phyloP scores from a whole-genome alignment of 30 jellyfish, hydroid and myxozoan genomes.

The Morbakka virulenta region DNA sequence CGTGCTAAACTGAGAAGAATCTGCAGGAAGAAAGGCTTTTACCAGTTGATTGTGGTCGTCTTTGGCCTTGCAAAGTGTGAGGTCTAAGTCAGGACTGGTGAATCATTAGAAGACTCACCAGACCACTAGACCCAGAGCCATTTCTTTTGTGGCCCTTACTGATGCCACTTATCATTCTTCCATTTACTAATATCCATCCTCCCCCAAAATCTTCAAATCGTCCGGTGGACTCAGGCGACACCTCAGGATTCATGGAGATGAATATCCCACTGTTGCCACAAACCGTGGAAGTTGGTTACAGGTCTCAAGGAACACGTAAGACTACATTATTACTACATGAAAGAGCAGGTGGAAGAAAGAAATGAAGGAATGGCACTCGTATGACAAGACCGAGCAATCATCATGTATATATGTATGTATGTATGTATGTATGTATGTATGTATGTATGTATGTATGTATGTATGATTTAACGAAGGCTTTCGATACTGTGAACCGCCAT shows the following conservation, averaged over 20 bases:
- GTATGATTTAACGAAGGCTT: no score
- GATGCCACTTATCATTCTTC: neutral
- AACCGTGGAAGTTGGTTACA: no score
- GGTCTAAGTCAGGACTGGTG: neutral
- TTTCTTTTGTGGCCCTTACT: no score
- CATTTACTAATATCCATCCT: neutral
- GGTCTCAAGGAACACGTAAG: no score
- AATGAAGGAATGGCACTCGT: neutral
- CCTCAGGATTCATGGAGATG: neutral
- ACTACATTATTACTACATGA: no score
- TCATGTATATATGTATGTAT: neutral
- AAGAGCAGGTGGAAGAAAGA: no score
- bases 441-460: neutral
- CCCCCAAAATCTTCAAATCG: neutral
- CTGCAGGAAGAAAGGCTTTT: neutral
- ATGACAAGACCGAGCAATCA: neutral
- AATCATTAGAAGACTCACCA: neutral
- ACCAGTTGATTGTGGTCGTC: neutral
- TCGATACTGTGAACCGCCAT: no score
- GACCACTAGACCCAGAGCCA: neutral
- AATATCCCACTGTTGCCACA: no score
- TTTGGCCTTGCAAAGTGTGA: neutral
- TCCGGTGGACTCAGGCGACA: neutral
- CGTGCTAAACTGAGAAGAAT: neutral
- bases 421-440: neutral